A percentile compares a stretch with the other conserved stretches of the same genome.
phyloP scores from a whole-genome alignment of 2,888 invertebrate species.

The Standfussiana lucernea region DNA sequence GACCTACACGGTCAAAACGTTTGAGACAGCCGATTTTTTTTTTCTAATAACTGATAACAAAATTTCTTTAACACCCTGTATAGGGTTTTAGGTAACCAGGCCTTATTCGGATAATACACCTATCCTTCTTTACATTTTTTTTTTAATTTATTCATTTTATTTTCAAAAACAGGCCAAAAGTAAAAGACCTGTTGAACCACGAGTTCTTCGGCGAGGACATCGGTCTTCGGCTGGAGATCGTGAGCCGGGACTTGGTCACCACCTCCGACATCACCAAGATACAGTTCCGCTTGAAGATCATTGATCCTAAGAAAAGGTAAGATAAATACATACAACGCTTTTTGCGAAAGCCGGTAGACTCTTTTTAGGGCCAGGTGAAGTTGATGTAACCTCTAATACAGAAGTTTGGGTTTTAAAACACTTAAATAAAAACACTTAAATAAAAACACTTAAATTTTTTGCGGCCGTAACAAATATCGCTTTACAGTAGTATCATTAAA shows the following conservation, averaged over 20 bases:
- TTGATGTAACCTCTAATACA: neutral
- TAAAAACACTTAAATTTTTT: too few relatives aligned
- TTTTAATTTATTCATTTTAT: neutral
- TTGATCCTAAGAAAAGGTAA: conserved; percentile 98
- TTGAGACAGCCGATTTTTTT: neutral
- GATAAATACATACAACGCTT: conserved; percentile 21
- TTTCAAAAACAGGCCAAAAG: conserved; percentile 92
- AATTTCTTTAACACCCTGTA: neutral
- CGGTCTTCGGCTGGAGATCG: conserved; percentile 91
- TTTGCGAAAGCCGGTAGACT: neutral
- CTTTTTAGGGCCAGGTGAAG: neutral
- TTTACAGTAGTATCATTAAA: too few relatives aligned
- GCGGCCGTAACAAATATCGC: too few relatives aligned
- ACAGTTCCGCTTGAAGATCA: conserved; percentile 97
- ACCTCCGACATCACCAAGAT: conserved; percentile 93
- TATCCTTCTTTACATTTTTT: neutral
- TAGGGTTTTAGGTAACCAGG: neutral
- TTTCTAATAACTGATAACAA: neutral
- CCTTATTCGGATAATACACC: neutral
- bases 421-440: too few relatives aligned
- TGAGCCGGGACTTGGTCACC: conserved; percentile 92
- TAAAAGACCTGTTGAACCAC: conserved; percentile 97
- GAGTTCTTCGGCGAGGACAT: conserved; percentile 99
- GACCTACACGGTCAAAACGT: neutral
- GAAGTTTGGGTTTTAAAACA: neutral